Conservation (phyloP, 2,797 vertebrate species). For the Euphonia xanthogaster region DNA sequence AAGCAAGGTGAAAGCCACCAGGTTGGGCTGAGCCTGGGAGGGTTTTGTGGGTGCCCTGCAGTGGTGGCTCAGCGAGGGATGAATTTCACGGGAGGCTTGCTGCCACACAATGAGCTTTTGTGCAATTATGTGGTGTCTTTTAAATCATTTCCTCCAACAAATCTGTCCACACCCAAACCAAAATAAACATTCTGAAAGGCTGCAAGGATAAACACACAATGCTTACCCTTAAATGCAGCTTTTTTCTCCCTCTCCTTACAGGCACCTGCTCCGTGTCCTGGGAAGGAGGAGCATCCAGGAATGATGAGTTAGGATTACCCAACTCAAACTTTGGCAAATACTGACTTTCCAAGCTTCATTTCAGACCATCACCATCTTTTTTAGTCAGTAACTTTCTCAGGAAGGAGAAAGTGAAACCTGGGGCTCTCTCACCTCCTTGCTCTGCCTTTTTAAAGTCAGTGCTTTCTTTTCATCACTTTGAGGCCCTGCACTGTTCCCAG, state of each 20-base stretch:
- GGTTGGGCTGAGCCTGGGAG: neutral
- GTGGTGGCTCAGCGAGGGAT: neutral
- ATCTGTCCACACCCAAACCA: neutral
- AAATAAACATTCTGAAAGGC: neutral
- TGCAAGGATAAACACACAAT: neutral
- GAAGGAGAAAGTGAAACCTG: neutral
- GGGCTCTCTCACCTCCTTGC: neutral
- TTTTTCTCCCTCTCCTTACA: neutral
- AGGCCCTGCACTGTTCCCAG: rapidly evolving
- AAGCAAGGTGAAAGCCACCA: neutral
- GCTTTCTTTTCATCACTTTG: neutral
- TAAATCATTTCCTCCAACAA: neutral
- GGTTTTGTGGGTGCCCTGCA: neutral
- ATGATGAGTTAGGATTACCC: neutral
- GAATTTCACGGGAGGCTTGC: neutral
- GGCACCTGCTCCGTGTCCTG: neutral
- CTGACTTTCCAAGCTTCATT: neutral
- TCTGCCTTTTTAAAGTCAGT: neutral
- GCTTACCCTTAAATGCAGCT: neutral
- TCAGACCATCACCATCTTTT: neutral
- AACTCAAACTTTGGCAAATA: neutral
- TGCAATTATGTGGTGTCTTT: neutral
- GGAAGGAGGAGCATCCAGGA: neutral
- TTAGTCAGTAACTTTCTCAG: neutral
- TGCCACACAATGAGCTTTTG: slow-evolving; percentile 25